Percentiles rank a stretch among this genome's conserved stretches.
Conservation (phyloP, 2,888 invertebrate species). For the Drosophila mercatorum region DNA sequence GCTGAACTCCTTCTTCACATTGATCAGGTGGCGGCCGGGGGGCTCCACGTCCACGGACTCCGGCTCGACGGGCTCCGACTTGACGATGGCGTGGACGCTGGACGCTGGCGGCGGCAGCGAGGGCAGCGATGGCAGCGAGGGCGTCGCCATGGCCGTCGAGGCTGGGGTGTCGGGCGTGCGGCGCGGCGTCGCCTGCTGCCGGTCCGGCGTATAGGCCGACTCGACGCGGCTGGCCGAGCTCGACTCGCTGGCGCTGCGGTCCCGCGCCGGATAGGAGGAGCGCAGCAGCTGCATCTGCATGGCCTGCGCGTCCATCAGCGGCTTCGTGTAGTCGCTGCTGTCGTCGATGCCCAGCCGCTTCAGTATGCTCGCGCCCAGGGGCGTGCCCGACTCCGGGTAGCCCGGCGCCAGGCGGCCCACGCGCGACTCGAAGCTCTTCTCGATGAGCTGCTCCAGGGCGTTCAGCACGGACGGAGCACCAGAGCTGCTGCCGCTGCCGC, state of each 20-base stretch:
- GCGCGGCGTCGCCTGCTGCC: slow-evolving; percentile 81
- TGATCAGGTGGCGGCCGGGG: slow-evolving; percentile 69
- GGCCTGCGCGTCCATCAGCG: slow-evolving; percentile 94
- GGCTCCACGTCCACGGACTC: slow-evolving; percentile 48
- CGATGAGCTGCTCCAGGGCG: slow-evolving; percentile 98
- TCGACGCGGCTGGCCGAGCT: slow-evolving; percentile 93
- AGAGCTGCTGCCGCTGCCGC: slow-evolving; percentile 82
- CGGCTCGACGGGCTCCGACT: slow-evolving; percentile 80
- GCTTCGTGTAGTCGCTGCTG: slow-evolving; percentile 96
- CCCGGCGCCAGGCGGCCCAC: slow-evolving; percentile 86
- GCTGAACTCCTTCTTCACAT: slow-evolving; percentile 85
- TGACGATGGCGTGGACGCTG: slow-evolving; percentile 68
- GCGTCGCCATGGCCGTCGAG: slow-evolving; percentile 69
- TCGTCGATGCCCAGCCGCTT: slow-evolving; percentile 97
- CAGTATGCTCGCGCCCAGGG: slow-evolving; percentile 95
- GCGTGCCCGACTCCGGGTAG: slow-evolving; percentile 86
- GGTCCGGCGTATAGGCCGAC: slow-evolving; percentile 90
- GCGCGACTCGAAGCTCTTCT: slow-evolving; percentile 97
- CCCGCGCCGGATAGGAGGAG: slow-evolving; percentile 90
- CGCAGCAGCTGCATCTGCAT: slow-evolving; percentile 94
- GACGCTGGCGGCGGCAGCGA: slow-evolving; percentile 82
- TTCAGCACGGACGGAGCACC: slow-evolving; percentile 93
- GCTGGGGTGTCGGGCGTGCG: slow-evolving; percentile 58
- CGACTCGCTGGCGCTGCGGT: slow-evolving; percentile 94
- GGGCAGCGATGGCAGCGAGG: slow-evolving; percentile 29